phyloP scores from a whole-genome alignment of 2,113 vertebrate genomes.

The Podarcis muralis region DNA sequence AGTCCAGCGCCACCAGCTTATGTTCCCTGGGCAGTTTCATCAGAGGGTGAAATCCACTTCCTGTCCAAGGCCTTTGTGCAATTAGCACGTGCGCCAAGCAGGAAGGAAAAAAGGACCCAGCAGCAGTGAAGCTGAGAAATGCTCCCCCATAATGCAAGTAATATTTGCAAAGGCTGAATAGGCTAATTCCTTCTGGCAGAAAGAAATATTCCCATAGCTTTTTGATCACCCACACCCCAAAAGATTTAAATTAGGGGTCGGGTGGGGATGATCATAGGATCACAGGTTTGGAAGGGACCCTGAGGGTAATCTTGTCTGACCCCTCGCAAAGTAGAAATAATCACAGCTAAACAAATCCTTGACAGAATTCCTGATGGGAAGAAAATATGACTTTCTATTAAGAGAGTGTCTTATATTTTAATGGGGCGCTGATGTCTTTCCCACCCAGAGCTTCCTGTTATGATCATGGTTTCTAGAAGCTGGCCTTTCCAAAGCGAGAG shows the following conservation, averaged over 20 bases:
- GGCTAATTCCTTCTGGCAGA: background rate
- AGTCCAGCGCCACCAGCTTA: background rate
- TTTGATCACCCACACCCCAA: background rate
- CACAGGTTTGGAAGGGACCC: too few relatives aligned
- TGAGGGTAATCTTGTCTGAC: too few relatives aligned
- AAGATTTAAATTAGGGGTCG: background rate
- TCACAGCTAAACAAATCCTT: too few relatives aligned
- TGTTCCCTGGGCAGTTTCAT: background rate
- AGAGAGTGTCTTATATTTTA: too few relatives aligned
- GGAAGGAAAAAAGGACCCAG: background rate
- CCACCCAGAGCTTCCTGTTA: background rate
- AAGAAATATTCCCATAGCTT: too few relatives aligned
- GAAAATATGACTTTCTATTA: too few relatives aligned
- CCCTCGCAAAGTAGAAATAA: too few relatives aligned
- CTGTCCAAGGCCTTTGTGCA: background rate
- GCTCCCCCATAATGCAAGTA: background rate
- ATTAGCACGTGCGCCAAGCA: rapidly evolving
- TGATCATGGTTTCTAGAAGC: background rate
- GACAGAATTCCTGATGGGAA: too few relatives aligned
- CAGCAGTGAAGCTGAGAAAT: background rate
- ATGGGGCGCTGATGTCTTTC: background rate
- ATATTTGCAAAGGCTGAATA: background rate
- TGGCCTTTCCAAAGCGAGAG: background rate
- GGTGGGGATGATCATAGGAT: background rate
- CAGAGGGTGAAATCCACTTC: background rate